A percentile compares a stretch with the other conserved stretches of the same genome.
Evolutionary conservation across 1,140 invertebrate species (phyloP).

Genomic region (Antheraea mylitta): DNA sequence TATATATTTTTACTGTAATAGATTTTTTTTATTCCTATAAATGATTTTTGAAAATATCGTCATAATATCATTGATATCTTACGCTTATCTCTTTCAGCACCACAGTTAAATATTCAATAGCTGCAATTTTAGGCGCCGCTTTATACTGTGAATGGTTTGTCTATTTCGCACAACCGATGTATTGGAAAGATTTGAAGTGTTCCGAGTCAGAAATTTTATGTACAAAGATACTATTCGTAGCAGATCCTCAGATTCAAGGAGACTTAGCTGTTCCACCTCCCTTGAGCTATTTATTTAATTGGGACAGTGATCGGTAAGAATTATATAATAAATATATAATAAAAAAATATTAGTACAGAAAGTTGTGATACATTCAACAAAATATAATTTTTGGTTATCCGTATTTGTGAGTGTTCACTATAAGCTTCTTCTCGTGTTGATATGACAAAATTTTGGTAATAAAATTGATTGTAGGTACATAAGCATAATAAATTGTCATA

Average conservation of each 20-base stretch:
- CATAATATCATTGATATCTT: background rate
- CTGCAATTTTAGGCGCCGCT: slow-evolving; percentile 43
- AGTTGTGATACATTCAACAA: too few species aligned
- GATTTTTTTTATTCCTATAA: too few species aligned
- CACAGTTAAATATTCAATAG: slow-evolving; percentile 54
- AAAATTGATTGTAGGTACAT: too few species aligned
- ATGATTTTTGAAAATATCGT: too few species aligned
- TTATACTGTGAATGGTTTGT: slow-evolving; percentile 81
- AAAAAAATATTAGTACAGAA: too few species aligned
- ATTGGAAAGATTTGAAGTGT: slow-evolving; percentile 80
- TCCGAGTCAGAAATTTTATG: slow-evolving; percentile 74
- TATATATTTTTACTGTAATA: background rate
- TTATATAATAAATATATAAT: background rate
- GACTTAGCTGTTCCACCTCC: slow-evolving; percentile 83
- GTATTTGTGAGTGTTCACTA: too few species aligned
- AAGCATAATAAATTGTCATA: too few species aligned
- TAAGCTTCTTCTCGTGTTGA: too few species aligned
- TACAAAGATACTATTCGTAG: slow-evolving; percentile 88
- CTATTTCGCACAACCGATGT: slow-evolving; percentile 78
- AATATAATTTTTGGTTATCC: too few species aligned
- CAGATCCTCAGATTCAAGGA: slow-evolving; percentile 96
- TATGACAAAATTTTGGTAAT: too few species aligned
- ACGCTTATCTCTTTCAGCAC: slow-evolving; percentile 42
- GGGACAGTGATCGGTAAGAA: slow-evolving; percentile 90
- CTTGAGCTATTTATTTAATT: slow-evolving; percentile 80